Percentiles rank a stretch among this genome's conserved stretches.
Conservation (phyloP, 2,888 invertebrate species). For the Agriopis leucophaearia region DNA sequence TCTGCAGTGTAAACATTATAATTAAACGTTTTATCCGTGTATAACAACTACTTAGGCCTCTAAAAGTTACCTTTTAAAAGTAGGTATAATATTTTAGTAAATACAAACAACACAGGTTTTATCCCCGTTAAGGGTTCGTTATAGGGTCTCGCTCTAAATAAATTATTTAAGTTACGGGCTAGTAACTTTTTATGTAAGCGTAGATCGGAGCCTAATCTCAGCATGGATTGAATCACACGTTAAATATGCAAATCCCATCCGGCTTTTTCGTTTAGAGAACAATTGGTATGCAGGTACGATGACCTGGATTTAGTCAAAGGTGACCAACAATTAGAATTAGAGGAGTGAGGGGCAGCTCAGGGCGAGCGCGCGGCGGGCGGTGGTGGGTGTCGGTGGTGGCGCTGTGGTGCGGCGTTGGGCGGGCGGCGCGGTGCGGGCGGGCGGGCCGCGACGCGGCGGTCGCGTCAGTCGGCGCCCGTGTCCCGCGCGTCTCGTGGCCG, state of each 20-base stretch:
- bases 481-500: constrained; percentile 52
- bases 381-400: constrained; percentile 53
- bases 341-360: constrained; percentile 55
- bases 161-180: constrained; percentile 64
- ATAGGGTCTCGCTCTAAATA: constrained; percentile 57
- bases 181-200: constrained; percentile 74
- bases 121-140: constrained; percentile 50
- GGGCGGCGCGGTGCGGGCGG: constrained; percentile 46
- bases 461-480: constrained; percentile 54
- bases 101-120: constrained; percentile 44
- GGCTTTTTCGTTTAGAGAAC: constrained; percentile 64
- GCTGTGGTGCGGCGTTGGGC: constrained; percentile 40
- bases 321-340: constrained; percentile 80
- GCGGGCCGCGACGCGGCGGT: constrained; percentile 48
- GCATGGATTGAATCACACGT: constrained; percentile 68
- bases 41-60: constrained; percentile 9
- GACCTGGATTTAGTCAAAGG: constrained; percentile 79
- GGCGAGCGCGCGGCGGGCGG: constrained; percentile 51
- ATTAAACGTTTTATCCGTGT: constrained; percentile 8
- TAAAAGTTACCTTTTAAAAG: neutral
- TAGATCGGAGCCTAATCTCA: constrained; percentile 58
- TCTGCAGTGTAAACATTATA: constrained; percentile 14
- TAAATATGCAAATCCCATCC: constrained; percentile 74
- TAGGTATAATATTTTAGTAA: constrained; percentile 14
- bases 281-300: constrained; percentile 78